Percentiles rank a stretch among this genome's conserved stretches.
Evolutionary conservation across 2,888 invertebrate species (phyloP).

Genomic region (Nomada lathburiana): DNA sequence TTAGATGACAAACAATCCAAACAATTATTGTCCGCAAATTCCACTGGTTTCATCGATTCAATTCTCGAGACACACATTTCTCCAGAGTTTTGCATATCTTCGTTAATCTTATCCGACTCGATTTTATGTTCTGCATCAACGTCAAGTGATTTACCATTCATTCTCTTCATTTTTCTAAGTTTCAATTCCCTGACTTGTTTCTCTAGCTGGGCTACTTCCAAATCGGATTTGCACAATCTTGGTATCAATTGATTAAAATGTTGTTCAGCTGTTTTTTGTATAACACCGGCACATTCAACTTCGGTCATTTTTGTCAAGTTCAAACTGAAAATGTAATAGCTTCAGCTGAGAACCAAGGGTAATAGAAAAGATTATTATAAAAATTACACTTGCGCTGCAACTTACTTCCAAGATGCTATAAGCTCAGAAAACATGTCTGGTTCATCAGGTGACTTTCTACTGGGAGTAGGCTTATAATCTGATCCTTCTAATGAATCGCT

Average conservation of each 20-base stretch:
- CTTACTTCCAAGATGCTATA: conserved; percentile 71
- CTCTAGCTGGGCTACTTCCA: conserved; percentile 79
- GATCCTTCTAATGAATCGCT: conserved; percentile 79
- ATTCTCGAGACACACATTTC: conserved; percentile 15
- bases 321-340: conserved; percentile 63
- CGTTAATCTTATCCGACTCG: not conserved
- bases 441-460: conserved; percentile 62
- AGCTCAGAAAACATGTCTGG: conserved; percentile 78
- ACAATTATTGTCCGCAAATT: conserved; percentile 3
- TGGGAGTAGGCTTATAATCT: conserved; percentile 82
- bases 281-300: conserved; percentile 69
- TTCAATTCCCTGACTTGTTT: conserved; percentile 69
- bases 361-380: not conserved
- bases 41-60: not conserved
- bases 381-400: not conserved
- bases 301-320: conserved; percentile 72
- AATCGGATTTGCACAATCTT: conserved; percentile 81
- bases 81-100: conserved; percentile 19
- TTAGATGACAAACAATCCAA: conserved; percentile 23
- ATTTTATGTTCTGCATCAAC: not conserved
- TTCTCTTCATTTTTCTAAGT: conserved; percentile 24
- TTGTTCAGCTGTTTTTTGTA: conserved; percentile 75
- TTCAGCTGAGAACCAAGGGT: not conserved
- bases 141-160: conserved; percentile 51
- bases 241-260: conserved; percentile 75